Percentiles rank a stretch among this genome's conserved stretches.
Conservation (phyloP, 2,113 vertebrate species). For the Aegithalos caudatus region DNA sequence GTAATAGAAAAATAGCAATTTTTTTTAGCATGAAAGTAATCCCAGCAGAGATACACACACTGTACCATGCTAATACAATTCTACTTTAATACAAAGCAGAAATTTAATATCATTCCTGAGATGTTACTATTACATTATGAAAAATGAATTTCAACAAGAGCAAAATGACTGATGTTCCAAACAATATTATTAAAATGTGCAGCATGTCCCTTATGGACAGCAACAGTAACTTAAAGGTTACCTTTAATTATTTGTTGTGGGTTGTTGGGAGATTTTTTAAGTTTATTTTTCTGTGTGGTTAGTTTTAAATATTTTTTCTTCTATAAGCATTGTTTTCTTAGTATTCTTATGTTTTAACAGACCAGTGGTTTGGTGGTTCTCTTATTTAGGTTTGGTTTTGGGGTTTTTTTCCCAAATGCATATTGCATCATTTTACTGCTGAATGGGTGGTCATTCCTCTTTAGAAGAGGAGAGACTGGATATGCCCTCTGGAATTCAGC, state of each 20-base stretch:
- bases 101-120: constrained; percentile 49
- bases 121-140: constrained; percentile 41
- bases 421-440: not conserved
- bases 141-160: constrained; percentile 32
- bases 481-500: not conserved
- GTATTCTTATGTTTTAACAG: not conserved
- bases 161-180: constrained; percentile 29
- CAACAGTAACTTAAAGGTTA: not conserved
- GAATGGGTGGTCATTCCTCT: not conserved
- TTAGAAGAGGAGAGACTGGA: not conserved
- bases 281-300: not conserved
- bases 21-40: constrained; percentile 48
- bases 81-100: constrained; percentile 46
- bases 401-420: not conserved
- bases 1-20: constrained; percentile 53
- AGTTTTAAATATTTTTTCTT: not conserved
- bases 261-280: fast-evolving
- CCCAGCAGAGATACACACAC: not conserved
- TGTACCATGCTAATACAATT: constrained; percentile 47
- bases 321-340: not conserved
- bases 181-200: not conserved
- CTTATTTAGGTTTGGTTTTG: not conserved
- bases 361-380: not conserved
- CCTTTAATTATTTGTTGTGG: not conserved
- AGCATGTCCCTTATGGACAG: not conserved